Conservation (phyloP, 2,113 vertebrate species). For the Fregetta grallaria region DNA sequence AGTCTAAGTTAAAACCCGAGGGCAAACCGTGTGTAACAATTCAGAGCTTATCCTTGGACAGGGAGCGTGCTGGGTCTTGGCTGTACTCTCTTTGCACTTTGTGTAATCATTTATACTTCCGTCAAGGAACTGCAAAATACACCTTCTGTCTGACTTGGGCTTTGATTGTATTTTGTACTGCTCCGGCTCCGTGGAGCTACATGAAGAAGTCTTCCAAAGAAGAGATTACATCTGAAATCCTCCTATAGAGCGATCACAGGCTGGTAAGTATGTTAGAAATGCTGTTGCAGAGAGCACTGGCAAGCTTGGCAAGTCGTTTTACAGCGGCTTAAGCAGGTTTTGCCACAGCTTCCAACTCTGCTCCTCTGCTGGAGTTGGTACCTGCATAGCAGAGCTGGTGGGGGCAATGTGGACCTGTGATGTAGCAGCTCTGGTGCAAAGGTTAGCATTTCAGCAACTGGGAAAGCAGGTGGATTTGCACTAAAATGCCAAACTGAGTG, state of each 20-base stretch:
- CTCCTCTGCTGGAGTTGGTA: neutral
- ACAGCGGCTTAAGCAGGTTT: neutral
- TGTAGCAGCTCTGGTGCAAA: neutral
- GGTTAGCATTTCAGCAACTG: neutral
- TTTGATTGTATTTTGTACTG: neutral
- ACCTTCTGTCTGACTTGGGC: neutral
- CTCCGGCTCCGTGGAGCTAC: neutral
- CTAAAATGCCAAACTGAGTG: neutral
- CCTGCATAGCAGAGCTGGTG: neutral
- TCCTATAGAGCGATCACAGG: neutral
- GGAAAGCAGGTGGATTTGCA: neutral
- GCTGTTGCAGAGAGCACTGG: neutral
- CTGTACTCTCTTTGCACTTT: neutral
- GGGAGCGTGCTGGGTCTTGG: neutral
- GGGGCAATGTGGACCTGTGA: neutral
- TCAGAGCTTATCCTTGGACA: constrained; percentile 24
- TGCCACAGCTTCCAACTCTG: neutral
- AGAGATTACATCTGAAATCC: neutral
- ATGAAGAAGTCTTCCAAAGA: neutral
- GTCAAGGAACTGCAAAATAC: neutral
- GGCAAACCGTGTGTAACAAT: neutral
- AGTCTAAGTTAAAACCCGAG: constrained; percentile 15
- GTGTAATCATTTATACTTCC: neutral
- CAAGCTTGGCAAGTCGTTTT: neutral
- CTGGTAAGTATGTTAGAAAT: neutral